phyloP scores from a whole-genome alignment of 1,140 invertebrate genomes.

The Drosophila tsacasi region DNA sequence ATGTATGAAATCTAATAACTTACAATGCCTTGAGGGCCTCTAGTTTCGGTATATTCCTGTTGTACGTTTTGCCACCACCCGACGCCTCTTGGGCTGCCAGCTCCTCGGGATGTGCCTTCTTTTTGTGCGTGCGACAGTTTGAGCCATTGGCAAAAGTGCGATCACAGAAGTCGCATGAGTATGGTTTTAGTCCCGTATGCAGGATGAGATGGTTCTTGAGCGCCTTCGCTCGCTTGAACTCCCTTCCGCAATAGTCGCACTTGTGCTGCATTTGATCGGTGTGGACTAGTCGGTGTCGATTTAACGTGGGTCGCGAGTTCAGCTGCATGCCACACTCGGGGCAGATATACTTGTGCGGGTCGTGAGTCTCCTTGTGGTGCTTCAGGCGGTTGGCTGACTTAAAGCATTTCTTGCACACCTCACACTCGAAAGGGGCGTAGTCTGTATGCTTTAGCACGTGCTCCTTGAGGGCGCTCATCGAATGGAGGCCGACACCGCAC shows the following conservation, averaged over 20 bases:
- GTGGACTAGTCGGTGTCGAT: conserved; percentile 86
- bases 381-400: conserved; percentile 71
- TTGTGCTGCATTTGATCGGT: conserved; percentile 85
- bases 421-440: conserved; percentile 85
- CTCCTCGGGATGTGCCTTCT: conserved; percentile 85
- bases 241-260: conserved; percentile 81
- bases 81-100: conserved; percentile 82
- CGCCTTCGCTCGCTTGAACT: conserved; percentile 83
- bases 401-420: conserved; percentile 85
- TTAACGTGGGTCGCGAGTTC: conserved; percentile 85
- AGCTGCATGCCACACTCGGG: conserved; percentile 85
- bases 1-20: neutral
- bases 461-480: conserved; percentile 85
- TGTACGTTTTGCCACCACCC: conserved; percentile 70
- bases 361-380: conserved; percentile 85
- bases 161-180: conserved; percentile 86
- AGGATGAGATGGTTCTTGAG: conserved; percentile 85
- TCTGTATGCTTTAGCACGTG: conserved; percentile 86
- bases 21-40: conserved; percentile 79
- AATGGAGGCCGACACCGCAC: conserved; percentile 85
- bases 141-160: conserved; percentile 86
- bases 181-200: conserved; percentile 85
- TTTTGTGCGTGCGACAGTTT: conserved; percentile 86
- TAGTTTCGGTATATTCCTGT: conserved; percentile 81
- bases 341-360: conserved; percentile 86